Base-by-base conservation (phyloP, 2,888 invertebrate species). In the Dasysyrphus tricinctus region DNA sequence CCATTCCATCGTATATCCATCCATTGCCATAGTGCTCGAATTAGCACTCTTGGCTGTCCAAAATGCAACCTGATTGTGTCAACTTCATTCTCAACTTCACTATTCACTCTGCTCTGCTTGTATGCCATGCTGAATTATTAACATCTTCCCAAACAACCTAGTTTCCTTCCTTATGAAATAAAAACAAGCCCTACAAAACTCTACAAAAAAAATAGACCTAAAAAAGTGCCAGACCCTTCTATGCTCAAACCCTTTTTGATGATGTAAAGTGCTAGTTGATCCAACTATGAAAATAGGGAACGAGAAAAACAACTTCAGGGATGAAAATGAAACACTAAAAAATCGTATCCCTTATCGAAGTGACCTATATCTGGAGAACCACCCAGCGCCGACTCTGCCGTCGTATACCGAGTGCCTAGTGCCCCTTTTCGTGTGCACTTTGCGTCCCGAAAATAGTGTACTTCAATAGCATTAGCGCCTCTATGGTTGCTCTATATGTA, bases 61-160 rank as follows among this genome's bases (percentile, higher is more conserved):
- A 70, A 74, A 77, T 49, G 51, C 77, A 73, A 77, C 81, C 77
- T 74, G 67, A 74, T 70, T 85, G 57, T 78, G 85, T 74, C 85
- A 85, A 81, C 77, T 81, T 54, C 32, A 80, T 76, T 80, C 24
- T 54, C 65, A 19, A 76, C 75, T 76, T 61, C 67, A 74, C 77
- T 29, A 74, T 78, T 85, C 77, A 77, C 49, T 74, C 61, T 39
- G 39, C 32, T 34, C 37, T 24, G 56, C 34, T n/a, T 47, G 59
- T 56, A 19, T 54, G 54, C 42, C 49, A 69, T 69, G 42, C 77
- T 85, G 61, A 80, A 80, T 85, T 85, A 85, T 85, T 80, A 73
- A 85, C 80, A 80, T 72, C 80, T 72, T 84, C 49, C 76, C 76
- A 76, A 77, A 70, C 65, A 80, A 80, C 83, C 80, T 80, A 75